Conservation (phyloP, 2,113 vertebrate genomes). For the Sylvilagus bachmani region DNA sequence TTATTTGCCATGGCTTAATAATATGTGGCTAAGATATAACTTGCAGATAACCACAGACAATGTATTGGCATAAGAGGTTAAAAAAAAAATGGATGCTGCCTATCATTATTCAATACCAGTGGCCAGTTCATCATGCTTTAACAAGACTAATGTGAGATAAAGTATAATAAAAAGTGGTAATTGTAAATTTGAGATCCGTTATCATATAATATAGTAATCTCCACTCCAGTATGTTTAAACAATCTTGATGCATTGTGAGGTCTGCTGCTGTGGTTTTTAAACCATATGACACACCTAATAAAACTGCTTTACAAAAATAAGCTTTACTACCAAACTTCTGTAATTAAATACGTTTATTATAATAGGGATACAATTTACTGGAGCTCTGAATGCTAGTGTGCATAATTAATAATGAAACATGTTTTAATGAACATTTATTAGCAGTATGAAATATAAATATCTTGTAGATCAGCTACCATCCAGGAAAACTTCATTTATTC, state of each 20-base stretch:
- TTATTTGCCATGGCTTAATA: slow-evolving; percentile 61
- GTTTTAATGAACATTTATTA: slow-evolving; percentile 81
- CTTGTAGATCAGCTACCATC: slow-evolving; percentile 75
- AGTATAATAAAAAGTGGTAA: slow-evolving; percentile 8
- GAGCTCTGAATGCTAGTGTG: slow-evolving; percentile 68
- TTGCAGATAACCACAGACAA: slow-evolving; percentile 18
- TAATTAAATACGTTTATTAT: slow-evolving; percentile 85
- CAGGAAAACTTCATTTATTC: slow-evolving; percentile 83
- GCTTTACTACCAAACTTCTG: slow-evolving; percentile 80
- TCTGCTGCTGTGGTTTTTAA: slow-evolving; percentile 70
- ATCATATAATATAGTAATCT: slow-evolving; percentile 28
- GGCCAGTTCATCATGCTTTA: slow-evolving; percentile 6
- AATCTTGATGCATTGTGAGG: slow-evolving; percentile 39
- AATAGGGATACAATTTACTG: slow-evolving; percentile 76
- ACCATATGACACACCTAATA: slow-evolving; percentile 72
- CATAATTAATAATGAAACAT: slow-evolving; percentile 75
- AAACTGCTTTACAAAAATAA: slow-evolving; percentile 82
- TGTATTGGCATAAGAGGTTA: background rate
- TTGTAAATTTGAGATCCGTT: slow-evolving; percentile 51
- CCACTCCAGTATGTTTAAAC: slow-evolving; percentile 31
- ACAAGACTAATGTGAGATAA: slow-evolving; percentile 1
- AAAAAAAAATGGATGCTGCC: slow-evolving; percentile 46
- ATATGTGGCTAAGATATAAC: slow-evolving; percentile 58
- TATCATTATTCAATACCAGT: slow-evolving; percentile 40
- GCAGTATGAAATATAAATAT: slow-evolving; percentile 83